Conservation (phyloP, 2,797 vertebrate genomes). For the Channa striata region DNA sequence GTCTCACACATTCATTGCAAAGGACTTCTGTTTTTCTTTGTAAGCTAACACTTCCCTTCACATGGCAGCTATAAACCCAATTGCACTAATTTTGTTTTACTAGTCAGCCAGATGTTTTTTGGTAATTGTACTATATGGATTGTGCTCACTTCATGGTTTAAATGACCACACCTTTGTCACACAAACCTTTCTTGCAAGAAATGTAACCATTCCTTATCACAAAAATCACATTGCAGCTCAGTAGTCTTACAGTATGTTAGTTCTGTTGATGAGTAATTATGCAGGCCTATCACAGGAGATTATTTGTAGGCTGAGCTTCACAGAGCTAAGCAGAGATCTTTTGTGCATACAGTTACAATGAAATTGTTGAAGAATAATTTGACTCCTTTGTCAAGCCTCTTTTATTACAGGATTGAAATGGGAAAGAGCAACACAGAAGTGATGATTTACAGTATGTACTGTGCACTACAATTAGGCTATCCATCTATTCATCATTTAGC, state of each 20-base stretch:
- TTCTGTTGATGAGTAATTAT: slow-evolving; percentile 46
- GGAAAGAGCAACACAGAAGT: slow-evolving; percentile 21
- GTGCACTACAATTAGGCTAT: slow-evolving; percentile 11
- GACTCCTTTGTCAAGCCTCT: slow-evolving; percentile 36
- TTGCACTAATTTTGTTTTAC: neutral
- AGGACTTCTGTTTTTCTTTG: slow-evolving; percentile 7
- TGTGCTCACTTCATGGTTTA: slow-evolving; percentile 22
- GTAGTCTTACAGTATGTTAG: neutral
- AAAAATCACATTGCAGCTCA: neutral
- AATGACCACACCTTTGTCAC: slow-evolving; percentile 51
- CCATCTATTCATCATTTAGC: neutral
- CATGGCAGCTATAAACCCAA: neutral
- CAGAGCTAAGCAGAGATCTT: slow-evolving; percentile 35
- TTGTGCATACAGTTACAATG: slow-evolving; percentile 40
- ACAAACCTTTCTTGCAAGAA: neutral
- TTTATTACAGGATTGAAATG: slow-evolving; percentile 40
- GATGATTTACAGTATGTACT: slow-evolving; percentile 15
- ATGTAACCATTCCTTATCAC: neutral
- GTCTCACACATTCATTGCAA: slow-evolving; percentile 13
- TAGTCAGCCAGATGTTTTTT: neutral
- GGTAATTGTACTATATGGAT: slow-evolving; percentile 1
- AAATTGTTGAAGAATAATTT: slow-evolving; percentile 40
- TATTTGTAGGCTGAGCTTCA: slow-evolving; percentile 25
- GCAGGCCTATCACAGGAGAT: slow-evolving; percentile 29
- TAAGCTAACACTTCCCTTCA: neutral